phyloP scores from a whole-genome alignment of 92 coral and sea anemone genomes.

The Epizoanthus illoricatus region DNA sequence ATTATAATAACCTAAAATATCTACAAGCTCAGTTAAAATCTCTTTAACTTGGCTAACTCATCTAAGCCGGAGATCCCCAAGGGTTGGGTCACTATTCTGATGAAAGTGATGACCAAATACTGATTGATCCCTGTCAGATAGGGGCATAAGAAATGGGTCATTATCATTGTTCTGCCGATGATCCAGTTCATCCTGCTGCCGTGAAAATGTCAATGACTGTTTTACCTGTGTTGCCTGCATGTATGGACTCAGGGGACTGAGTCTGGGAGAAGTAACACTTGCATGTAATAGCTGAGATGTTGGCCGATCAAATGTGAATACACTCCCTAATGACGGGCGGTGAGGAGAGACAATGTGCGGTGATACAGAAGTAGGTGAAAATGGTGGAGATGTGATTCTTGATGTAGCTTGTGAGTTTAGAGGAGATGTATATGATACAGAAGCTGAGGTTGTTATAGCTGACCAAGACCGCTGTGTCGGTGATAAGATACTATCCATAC shows the following conservation, averaged over 20 bases:
- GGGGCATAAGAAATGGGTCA: constrained; percentile 74
- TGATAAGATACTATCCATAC: constrained; percentile 73
- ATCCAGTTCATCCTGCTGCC: constrained; percentile 63
- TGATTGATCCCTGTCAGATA: constrained; percentile 72
- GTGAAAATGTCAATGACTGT: constrained; percentile 59
- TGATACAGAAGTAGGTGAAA: constrained; percentile 87
- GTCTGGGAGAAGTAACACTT: constrained; percentile 80
- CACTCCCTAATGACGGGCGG: constrained; percentile 73
- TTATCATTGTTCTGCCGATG: constrained; percentile 46
- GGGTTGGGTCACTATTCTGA: constrained; percentile 69
- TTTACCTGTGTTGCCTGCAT: constrained; percentile 65
- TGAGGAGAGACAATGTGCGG: constrained; percentile 85
- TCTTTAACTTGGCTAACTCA: constrained; percentile 18
- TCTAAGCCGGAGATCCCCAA: constrained; percentile 78
- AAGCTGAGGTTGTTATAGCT: constrained; percentile 54
- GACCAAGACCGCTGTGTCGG: constrained; percentile 83
- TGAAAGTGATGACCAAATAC: constrained; percentile 77
- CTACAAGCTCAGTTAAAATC: neutral
- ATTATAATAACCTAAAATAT: neutral
- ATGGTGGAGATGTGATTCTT: constrained; percentile 81
- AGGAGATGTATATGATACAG: constrained; percentile 70
- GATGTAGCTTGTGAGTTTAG: constrained; percentile 75
- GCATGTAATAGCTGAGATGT: constrained; percentile 76
- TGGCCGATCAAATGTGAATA: constrained; percentile 88
- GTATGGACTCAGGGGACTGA: constrained; percentile 88